Evolutionary conservation across 2,113 vertebrate species (phyloP), one percentile per base, ranked within the genome.

Genomic region (Albula glossodonta): DNA sequence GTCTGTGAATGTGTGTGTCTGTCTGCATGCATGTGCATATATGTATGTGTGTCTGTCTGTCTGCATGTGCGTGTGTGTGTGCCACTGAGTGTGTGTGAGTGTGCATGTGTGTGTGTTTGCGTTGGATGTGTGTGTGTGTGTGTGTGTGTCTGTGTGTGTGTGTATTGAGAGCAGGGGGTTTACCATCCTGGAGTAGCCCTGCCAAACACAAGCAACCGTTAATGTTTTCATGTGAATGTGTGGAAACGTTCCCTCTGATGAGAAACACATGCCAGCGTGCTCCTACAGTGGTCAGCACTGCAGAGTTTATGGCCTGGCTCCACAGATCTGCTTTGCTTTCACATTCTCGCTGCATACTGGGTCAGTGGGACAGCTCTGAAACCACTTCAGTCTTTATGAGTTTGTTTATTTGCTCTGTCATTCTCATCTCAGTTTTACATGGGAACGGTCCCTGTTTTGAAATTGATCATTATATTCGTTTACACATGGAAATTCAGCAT

Each of bases 51-150:
- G 60, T 63, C 15, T 63, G n/a, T 74, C 22, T 74, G 66, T 31
- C 4, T 31, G n/a, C 25, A 22, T 31, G n/a, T 74, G 22, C 25
- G n/a, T 74, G 70, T 25, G n/a, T 74, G 70, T 74, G 70, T 66
- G 60, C 60, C 12, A 87, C 86, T 81, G 82, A 4, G 91, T 66
- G 85, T 81, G 41, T 53, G 22, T 4, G 19, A 11, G n/a, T 41
- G 25, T 56, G 81, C 53, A 11, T 63, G 60, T 63, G 60, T 63
- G 60, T 22, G 56, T 77, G 63, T 17, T 41, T 51, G 48, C 50
- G 60, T 83, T 41, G 31, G 31, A 63, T 74, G 83, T 84, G 50
- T 84, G 83, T 84, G 66, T 84, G 66, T 84, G 83, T 48, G 78
- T 79, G 78, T 79, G 78, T 8, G 41, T 81, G 0, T 19, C 5